Evolutionary conservation across 35 echinoderm and acorn worm species (phyloP).

Genomic region (Ophioderma brevispina): DNA sequence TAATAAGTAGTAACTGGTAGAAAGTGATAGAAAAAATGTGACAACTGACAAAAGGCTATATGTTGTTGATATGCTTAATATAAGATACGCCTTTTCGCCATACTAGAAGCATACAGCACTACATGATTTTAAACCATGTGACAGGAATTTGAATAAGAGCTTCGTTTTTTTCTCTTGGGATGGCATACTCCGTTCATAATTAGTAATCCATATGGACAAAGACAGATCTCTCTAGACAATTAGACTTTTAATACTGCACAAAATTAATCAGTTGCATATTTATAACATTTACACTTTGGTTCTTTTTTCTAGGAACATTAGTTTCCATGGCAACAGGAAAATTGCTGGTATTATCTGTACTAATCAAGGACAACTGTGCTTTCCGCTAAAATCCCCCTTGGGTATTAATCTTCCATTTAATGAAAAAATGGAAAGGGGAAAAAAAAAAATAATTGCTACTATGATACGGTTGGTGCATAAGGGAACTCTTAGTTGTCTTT

Average conservation of each 20-base stretch:
- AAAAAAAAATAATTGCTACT: not conserved
- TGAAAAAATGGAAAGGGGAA: not conserved
- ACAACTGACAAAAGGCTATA: no score
- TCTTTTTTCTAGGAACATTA: not conserved
- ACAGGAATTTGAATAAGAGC: no score
- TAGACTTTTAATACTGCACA: not conserved
- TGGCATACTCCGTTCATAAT: not conserved
- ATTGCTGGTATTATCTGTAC: not conserved
- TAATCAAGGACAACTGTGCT: not conserved
- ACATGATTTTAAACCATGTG: no score
- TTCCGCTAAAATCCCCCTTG: not conserved
- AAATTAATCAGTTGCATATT: not conserved
- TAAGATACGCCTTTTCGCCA: no score
- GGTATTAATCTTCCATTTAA: not conserved
- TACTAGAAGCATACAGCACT: no score
- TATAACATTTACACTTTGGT: not conserved
- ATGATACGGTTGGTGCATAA: not conserved
- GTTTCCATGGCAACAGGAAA: not conserved
- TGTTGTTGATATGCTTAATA: no score
- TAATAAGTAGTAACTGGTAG: no score
- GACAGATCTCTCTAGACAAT: not conserved
- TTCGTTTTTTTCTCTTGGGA: no score
- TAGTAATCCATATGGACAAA: not conserved
- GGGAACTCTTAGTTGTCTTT: not conserved
- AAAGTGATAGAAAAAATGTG: no score